phyloP scores from a whole-genome alignment of 2,797 vertebrate species.

The Tokudaia muenninki region DNA sequence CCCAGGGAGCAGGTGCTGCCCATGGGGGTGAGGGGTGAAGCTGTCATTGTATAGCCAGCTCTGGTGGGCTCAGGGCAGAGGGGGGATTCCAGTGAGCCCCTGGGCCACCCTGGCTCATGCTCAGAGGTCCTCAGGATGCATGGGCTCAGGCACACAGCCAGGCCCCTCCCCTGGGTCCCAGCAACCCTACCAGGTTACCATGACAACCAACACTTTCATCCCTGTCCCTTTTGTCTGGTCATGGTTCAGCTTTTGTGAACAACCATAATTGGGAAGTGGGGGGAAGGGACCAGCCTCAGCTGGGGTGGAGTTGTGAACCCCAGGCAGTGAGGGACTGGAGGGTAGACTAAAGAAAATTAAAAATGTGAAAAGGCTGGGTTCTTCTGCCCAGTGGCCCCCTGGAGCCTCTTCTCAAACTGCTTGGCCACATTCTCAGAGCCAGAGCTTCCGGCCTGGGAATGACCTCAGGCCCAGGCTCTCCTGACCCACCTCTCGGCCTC shows the following conservation, averaged over 20 bases:
- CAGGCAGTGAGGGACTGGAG: neutral
- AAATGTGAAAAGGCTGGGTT: constrained; percentile 13
- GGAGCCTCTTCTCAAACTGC: neutral
- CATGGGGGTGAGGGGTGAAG: neutral
- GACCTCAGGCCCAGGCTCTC: neutral
- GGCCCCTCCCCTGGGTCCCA: constrained; percentile 89
- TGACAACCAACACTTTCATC: constrained; percentile 89
- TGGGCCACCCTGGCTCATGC: constrained; percentile 72
- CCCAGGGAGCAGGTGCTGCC: constrained; percentile 73
- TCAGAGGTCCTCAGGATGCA: constrained; percentile 87
- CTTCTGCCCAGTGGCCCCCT: neutral
- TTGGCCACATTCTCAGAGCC: constrained; percentile 29
- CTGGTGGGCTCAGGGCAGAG: constrained; percentile 32
- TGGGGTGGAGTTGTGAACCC: constrained; percentile 31
- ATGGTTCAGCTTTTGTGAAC: constrained; percentile 89
- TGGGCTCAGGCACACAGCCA: constrained; percentile 88
- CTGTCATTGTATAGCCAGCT: neutral
- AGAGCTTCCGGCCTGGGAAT: neutral
- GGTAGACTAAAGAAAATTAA: constrained; percentile 31
- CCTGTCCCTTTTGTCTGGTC: constrained; percentile 89
- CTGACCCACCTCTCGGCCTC: neutral
- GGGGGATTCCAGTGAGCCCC: constrained; percentile 41
- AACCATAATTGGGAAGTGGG: constrained; percentile 83
- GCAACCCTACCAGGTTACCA: constrained; percentile 88
- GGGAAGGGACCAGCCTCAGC: constrained; percentile 56